Evolutionary conservation across 2,113 vertebrate species (phyloP).

Genomic region (Phrynosoma platyrhinos): DNA sequence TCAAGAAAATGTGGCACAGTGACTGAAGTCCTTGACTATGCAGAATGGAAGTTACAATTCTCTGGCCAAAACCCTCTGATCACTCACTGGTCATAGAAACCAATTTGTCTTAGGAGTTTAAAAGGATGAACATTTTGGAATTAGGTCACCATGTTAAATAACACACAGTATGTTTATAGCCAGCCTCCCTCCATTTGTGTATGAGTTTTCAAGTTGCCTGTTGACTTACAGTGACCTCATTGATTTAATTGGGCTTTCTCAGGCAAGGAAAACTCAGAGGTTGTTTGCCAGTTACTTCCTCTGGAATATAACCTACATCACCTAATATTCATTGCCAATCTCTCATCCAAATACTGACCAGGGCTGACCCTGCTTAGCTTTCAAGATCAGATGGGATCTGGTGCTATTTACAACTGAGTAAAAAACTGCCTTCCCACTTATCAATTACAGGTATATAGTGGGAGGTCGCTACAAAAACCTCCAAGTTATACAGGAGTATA

Average conservation of each 20-base stretch:
- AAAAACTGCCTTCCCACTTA: background rate
- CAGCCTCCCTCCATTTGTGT: background rate
- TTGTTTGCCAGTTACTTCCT: too few species aligned
- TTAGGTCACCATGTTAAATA: background rate
- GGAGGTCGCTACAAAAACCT: background rate
- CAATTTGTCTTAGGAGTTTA: background rate
- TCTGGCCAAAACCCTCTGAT: background rate
- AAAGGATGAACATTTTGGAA: background rate
- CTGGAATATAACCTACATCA: too few species aligned
- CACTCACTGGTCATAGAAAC: background rate
- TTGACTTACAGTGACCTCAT: too few species aligned
- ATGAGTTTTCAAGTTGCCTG: too few species aligned
- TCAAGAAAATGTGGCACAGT: background rate
- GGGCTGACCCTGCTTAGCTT: too few species aligned
- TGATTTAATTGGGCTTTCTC: too few species aligned
- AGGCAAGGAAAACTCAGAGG: too few species aligned
- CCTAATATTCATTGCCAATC: too few species aligned
- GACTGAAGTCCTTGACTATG: background rate
- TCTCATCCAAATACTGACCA: too few species aligned
- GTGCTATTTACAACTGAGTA: background rate
- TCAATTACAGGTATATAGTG: background rate
- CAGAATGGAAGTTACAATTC: background rate
- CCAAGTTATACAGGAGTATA: background rate
- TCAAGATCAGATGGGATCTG: too few species aligned
- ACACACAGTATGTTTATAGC: background rate